Evolutionary conservation across 1,140 invertebrate species (phyloP).

Genomic region (Scaptomyza graminum): DNA sequence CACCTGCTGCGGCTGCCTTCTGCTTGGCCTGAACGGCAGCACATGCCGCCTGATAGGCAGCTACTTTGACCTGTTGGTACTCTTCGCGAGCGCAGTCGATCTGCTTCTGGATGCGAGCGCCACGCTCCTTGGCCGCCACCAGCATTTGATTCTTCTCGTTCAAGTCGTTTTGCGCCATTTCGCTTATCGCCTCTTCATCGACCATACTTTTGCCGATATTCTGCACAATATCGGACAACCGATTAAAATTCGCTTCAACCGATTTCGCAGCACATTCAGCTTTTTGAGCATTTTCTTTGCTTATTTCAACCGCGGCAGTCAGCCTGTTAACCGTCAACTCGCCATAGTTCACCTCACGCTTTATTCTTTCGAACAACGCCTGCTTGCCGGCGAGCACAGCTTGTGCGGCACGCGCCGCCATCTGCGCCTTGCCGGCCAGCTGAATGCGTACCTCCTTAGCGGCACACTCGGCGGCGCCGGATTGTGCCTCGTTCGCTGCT

Average conservation of each 20-base stretch:
- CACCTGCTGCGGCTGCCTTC: neutral
- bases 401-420: constrained; percentile 87
- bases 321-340: constrained; percentile 87
- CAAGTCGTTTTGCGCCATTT: constrained; percentile 85
- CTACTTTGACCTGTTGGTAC: constrained; percentile 86
- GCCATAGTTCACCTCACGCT: constrained; percentile 86
- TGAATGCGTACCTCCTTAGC: constrained; percentile 87
- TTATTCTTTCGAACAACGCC: constrained; percentile 85
- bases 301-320: constrained; percentile 85
- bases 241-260: constrained; percentile 84
- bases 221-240: constrained; percentile 83
- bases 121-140: constrained; percentile 85
- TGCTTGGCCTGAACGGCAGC: constrained; percentile 86
- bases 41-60: constrained; percentile 86
- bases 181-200: constrained; percentile 85
- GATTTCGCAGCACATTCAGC: constrained; percentile 85
- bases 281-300: constrained; percentile 85
- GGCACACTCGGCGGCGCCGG: constrained; percentile 87
- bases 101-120: constrained; percentile 86
- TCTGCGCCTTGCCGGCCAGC: constrained; percentile 87
- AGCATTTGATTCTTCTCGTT: constrained; percentile 86
- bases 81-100: constrained; percentile 85
- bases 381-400: constrained; percentile 87
- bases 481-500: constrained; percentile 87
- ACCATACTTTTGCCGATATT: constrained; percentile 84